Percentiles rank a stretch among this genome's conserved stretches.
Conservation (phyloP, 2,113 vertebrate species). For the Uria lomvia region DNA sequence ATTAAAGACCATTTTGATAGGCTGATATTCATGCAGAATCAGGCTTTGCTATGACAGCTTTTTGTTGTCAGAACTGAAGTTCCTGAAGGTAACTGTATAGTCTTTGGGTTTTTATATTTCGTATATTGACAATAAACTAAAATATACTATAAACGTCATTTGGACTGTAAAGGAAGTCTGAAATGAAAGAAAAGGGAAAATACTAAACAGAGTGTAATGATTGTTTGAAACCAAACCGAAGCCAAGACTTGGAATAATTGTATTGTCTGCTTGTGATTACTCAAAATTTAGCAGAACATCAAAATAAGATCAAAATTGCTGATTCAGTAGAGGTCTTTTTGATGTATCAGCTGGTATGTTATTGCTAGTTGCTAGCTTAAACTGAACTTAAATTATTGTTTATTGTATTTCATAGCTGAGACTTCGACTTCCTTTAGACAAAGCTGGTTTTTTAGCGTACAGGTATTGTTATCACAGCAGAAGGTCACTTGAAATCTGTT, state of each 20-base stretch:
- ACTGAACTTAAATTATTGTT: conserved; percentile 59
- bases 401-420: conserved; percentile 37
- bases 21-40: not conserved
- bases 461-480: conserved; percentile 71
- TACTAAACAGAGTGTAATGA: not conserved
- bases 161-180: not conserved
- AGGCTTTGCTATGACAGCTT: not conserved
- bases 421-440: conserved; percentile 34
- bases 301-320: conserved; percentile 27
- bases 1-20: not conserved
- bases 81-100: not conserved
- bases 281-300: not conserved
- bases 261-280: not conserved
- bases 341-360: not conserved
- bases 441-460: conserved; percentile 59
- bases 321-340: not conserved
- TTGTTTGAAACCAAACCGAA: not conserved
- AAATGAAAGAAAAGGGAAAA: not conserved
- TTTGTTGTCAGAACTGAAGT: not conserved
- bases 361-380: conserved; percentile 43
- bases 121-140: not conserved
- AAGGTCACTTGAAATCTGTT: conserved; percentile 74
- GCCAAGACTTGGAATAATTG: not conserved
- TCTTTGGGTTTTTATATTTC: not conserved
- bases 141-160: not conserved